Evolutionary conservation across 2,113 vertebrate species (phyloP), one percentile per base, ranked within the genome.

Genomic region (Chroicocephalus ridibundus): DNA sequence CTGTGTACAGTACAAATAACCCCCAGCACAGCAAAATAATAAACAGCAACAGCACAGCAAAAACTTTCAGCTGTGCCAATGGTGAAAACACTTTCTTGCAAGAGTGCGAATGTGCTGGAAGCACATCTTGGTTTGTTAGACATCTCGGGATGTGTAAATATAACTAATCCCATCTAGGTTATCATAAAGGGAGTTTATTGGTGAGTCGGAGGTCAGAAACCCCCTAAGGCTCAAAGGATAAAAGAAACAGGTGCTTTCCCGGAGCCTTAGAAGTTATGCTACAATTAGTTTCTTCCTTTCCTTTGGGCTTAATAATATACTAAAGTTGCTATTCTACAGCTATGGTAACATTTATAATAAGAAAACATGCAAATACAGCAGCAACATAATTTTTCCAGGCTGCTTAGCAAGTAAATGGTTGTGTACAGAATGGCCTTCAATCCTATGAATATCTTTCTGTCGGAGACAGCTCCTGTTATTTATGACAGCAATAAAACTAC

Each of bases 281-380:
- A 78, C 66, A 88, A 82, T 94, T 96, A 92, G 61, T 97, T 95
- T 93, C 82, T 96, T 91, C 57, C 79, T 95, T 95, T 90, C 77
- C 78, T 96, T 93, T 94, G 61, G 92, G 90, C 65, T 91, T 66
- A 38, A 78, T 92, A 36, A 69, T 88, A 62, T 76, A 64, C 87
- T 92, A 60, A 69, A 89, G 36, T 69, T 74, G 44, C 72, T 95
- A 34, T 71, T 70, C 79, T 94, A 90, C 64, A 96, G 64, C 89
- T 93, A 77, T 57, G 77, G 69, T 82, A 93, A 82, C 81, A 70
- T 72, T 96, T 84, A 44, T 78, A 72, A 83, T 61, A 82, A 85
- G 65, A 69, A 88, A 86, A 90, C 88, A 89, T 70, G 68, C 95
- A 85, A 92, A 90, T 96, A 69, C 44, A 91, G 36, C 69, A 93